Base-by-base conservation (phyloP, 2,888 invertebrate genomes). In the Nomada ruficornis region DNA sequence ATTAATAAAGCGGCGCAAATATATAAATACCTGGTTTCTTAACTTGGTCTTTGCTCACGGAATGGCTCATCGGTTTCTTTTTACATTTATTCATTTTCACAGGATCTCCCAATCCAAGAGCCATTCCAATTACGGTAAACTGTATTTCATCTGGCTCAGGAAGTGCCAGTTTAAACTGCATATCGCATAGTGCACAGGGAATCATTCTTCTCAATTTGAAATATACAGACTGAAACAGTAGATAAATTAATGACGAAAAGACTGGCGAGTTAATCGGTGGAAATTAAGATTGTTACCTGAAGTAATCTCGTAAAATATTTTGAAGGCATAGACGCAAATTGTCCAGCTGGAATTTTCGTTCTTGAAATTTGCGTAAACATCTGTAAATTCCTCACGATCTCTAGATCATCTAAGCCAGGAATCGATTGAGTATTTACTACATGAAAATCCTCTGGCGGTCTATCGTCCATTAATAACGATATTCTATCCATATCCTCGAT, bases 131-230 rank as follows among this genome's bases (percentile, higher is more conserved):
- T 63, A 96, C 95, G 1, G 96, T 94, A 36, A 96, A 91, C 89
- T 96, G 96, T 83, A 96, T 96, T 91, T 96, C 96, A 89, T 97
- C 96, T 77, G 97, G 97, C 94, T 98, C 98, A 0, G 98, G 98
- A 86, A 98, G 95, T 88, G 98, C 98, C 1, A 98, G 95, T 82
- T 97, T 96, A 93, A 98, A 98, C 89, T 96, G 95, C 47, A 98
- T 94, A 92, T 97, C 96, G 84, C 97, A 96, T 23, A 99, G 94
- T 20, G 98, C 97, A 93, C 98, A 98, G 0, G 98, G 98, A 82
- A 96, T 96, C 96, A 98, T 96, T 18, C 97, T 95, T 15, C 98
- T 95, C 89, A 99, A 95, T 94, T 98, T 99, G 94, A 98, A 98
- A 91, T 96, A 97, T 67, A 98, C 96, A 82, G 97, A 87, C 96